Conservation (phyloP, 1,140 invertebrate species). For the Coenobita brevimanus region DNA sequence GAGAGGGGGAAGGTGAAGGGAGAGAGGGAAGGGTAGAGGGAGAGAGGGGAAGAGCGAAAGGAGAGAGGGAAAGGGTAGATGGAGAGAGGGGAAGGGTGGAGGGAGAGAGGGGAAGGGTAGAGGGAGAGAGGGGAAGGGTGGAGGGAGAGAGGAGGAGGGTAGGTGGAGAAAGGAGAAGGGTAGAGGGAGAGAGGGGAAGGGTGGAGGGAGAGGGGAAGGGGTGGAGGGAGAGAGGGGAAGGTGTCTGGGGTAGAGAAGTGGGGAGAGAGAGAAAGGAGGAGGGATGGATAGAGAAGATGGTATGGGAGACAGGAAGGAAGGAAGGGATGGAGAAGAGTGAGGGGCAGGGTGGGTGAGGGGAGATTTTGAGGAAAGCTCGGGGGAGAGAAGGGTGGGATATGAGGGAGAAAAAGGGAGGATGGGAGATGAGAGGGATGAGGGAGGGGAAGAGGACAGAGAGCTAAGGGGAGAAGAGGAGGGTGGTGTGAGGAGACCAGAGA, state of each 20-base stretch:
- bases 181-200: no score
- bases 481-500: no score
- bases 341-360: neutral
- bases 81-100: neutral
- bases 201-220: neutral
- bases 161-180: neutral
- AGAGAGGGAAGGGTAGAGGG: neutral
- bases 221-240: neutral
- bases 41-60: neutral
- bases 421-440: no score
- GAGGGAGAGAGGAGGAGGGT: no score
- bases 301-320: no score
- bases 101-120: neutral
- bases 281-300: neutral
- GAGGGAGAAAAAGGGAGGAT: no score
- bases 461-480: no score
- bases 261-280: neutral
- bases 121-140: neutral
- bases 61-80: neutral
- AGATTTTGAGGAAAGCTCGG: no score
- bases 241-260: neutral
- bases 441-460: no score
- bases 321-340: neutral
- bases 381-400: no score
- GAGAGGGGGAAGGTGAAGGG: neutral